A percentile compares a stretch with the other conserved stretches of the same genome.
Conservation (phyloP, 1,140 invertebrate species). For the Drosophila kurseongensis region DNA sequence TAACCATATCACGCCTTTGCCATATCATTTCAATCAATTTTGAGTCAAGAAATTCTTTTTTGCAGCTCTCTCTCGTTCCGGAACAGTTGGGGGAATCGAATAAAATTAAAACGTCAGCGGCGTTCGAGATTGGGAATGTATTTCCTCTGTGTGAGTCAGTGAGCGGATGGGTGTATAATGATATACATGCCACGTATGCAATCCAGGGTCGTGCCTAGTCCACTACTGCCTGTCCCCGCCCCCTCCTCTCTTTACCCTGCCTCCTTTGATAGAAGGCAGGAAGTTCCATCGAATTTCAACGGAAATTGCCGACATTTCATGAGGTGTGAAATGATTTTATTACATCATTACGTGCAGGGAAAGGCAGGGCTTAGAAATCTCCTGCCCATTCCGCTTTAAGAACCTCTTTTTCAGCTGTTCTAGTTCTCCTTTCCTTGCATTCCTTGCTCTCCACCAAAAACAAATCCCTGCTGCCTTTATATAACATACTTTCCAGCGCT, state of each 20-base stretch:
- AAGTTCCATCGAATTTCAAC: slow-evolving; percentile 83
- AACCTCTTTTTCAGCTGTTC: slow-evolving; percentile 20
- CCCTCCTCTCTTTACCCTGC: slow-evolving; percentile 13
- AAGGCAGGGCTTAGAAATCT: slow-evolving; percentile 30
- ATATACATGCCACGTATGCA: slow-evolving; percentile 82
- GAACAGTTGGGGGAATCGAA: slow-evolving; percentile 43
- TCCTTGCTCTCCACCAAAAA: slow-evolving; percentile 13
- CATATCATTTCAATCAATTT: slow-evolving; percentile 83
- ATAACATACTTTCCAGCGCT: slow-evolving; percentile 45
- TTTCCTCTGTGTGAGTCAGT: slow-evolving; percentile 23
- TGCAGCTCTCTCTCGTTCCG: neutral
- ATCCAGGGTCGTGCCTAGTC: slow-evolving; percentile 63
- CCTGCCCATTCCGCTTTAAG: neutral
- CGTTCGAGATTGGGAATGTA: slow-evolving; percentile 38
- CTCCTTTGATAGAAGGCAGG: slow-evolving; percentile 40
- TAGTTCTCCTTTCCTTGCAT: slow-evolving; percentile 21
- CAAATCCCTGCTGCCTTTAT: slow-evolving; percentile 26
- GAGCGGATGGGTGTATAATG: slow-evolving; percentile 51
- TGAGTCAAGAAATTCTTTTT: slow-evolving; percentile 65
- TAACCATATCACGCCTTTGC: slow-evolving; percentile 67
- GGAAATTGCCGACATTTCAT: slow-evolving; percentile 84
- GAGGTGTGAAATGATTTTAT: slow-evolving; percentile 84
- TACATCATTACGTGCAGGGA: slow-evolving; percentile 82
- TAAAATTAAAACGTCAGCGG: slow-evolving; percentile 83
- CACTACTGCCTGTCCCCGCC: slow-evolving; percentile 27